Evolutionary conservation across 2,113 vertebrate species (phyloP), one percentile per base, ranked within the genome.

Genomic region (Festucalex cinctus): DNA sequence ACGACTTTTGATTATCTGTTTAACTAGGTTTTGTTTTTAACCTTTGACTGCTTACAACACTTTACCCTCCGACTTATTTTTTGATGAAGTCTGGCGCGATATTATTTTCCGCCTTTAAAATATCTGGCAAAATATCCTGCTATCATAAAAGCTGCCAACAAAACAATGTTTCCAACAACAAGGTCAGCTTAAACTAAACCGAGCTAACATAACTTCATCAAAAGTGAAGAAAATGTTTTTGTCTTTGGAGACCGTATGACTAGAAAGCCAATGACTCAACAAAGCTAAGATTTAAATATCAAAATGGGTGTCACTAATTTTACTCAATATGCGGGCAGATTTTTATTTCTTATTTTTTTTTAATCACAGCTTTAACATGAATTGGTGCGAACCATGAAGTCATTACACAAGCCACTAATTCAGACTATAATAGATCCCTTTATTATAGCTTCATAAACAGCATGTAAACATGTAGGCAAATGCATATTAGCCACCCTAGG

Each of bases 381-480:
- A 35, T 9, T 14, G 32, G 26, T 64, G 41, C 43, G 28, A 32
- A 32, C 28, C 4, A 4, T 32, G 49, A 69, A 84, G 78, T 41
- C 70, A 70, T 58, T 46, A 85, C 74, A 78, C 49, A 65, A 70
- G 24, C 1, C 71, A 74, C 10, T 60, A 60, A 44, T 70, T 73
- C 61, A 70, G 48, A 20, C 44, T 61, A 59, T 59, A 72, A 44
- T 1, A 0, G 1, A 62, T 61, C 26, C 1, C 0, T 83, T 85
- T 86, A 78, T 81, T 84, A 77, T 70, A 37, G 17, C 19, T 67
- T 73, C 65, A 64, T 44, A 65, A 73, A 76, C 63, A 70, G 51
- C 67, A 69, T 35, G 57, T 68, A 73, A 76, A 79, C 54, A 74
- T 62, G 59, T 51, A 65, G 58, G 76, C 53, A 48, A 69, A 65